Evolutionary conservation across 1,140 invertebrate species (phyloP), one percentile per base, ranked within the genome.

Genomic region (Ips nitidus): DNA sequence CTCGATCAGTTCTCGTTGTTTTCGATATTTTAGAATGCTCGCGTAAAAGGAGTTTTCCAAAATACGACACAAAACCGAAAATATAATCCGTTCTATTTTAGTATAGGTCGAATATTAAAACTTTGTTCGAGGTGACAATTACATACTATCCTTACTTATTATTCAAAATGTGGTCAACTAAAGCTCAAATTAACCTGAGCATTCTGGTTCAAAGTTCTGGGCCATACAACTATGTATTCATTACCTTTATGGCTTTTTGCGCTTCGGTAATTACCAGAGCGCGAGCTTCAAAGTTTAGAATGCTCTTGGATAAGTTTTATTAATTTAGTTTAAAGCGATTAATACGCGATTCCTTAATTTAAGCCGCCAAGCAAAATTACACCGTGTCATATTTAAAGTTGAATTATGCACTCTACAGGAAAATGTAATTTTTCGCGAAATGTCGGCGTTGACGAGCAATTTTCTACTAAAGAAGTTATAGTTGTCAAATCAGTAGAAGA

Each of bases 1-100:
- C 59, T 69, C 52, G 52, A 62, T 69, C 67, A 52, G 58, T 62
- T 69, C 50, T 60, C 41, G 58, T 62, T 69, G 43, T 69, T 41
- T 6, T 41, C 45, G 42, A 61, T 69, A 69, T 69, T 69, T 69
- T 61, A 56, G 41, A 60, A 56, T 47, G 7, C 36, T 52, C 38
- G 39, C 7, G n/a, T 22, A 45, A 53, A 69, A 53, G 53, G 56
- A 47, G 38, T 6, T 56, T 56, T 56, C 2, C 45, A 50, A 50
- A 50, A 22, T 3, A 50, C 6, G 45, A 1, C 45, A 50, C 1
- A 2, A 50, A 50, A 50, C 45, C 45, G 45, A 22, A 2, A 50
- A 50, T 8, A 2, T 22, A 22, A 22, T 22, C 22, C 22, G 22
- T 22, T 22, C 22, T 22, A 22, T 50, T 2, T 50, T 50, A 50